These are phyloP conservation scores for Xiphophorus hellerii DNA, from an alignment of 2,113 vertebrate genomes.

Conservation along the genomic window DNA sequence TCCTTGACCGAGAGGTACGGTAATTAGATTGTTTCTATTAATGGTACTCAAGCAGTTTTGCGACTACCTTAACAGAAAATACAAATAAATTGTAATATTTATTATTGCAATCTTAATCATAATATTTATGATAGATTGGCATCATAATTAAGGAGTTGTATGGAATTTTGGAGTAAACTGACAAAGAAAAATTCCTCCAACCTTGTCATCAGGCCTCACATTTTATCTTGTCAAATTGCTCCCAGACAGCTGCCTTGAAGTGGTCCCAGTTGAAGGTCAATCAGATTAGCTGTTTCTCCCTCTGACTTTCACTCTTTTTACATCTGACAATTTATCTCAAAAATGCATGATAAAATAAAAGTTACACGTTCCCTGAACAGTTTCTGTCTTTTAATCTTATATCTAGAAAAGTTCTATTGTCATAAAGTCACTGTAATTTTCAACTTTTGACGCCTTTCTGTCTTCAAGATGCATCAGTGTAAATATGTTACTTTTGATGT, in stretches of 20 bases:
- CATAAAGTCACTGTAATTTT: neutral
- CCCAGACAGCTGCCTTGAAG: conserved; percentile 39
- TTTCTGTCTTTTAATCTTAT: neutral
- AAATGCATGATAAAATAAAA: conserved; percentile 1
- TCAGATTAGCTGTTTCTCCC: conserved; percentile 45
- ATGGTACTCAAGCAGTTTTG: neutral
- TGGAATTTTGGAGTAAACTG: conserved; percentile 33
- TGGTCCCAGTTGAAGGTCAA: conserved; percentile 43
- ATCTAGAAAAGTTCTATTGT: neutral
- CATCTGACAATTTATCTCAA: neutral
- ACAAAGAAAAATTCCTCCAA: conserved; percentile 19
- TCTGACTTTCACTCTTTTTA: neutral
- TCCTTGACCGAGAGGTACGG: conserved; percentile 82
- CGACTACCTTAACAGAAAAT: neutral
- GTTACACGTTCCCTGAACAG: neutral
- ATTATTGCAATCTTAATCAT: neutral
- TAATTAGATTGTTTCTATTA: conserved; percentile 39
- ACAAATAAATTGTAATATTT: neutral
- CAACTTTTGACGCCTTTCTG: neutral
- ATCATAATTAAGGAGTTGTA: neutral
- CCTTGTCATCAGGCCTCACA: conserved; percentile 39
- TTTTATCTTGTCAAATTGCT: conserved; percentile 39
- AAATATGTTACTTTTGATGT: too few species aligned
- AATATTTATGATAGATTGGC: neutral
- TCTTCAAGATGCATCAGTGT: neutral